phyloP scores from a whole-genome alignment of 2,797 vertebrate species.

The Pipistrellus pipistrellus region DNA sequence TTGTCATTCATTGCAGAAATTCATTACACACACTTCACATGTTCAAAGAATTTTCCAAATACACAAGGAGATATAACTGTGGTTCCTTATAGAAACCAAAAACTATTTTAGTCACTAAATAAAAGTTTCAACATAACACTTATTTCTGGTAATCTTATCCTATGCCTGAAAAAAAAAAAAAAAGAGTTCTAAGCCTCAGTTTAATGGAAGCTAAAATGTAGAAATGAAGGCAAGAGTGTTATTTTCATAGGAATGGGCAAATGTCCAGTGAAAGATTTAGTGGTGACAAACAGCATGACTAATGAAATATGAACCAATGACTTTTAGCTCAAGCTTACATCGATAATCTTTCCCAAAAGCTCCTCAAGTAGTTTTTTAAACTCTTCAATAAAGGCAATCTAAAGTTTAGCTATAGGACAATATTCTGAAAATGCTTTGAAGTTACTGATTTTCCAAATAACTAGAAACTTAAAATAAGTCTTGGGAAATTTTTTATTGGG shows the following conservation, averaged over 20 bases:
- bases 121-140: slow-evolving; percentile 47
- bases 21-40: slow-evolving; percentile 20
- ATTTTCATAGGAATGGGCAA: slow-evolving; percentile 57
- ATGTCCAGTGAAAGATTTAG: slow-evolving; percentile 42
- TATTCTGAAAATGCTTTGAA: slow-evolving; percentile 49
- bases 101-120: slow-evolving; percentile 34
- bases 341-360: slow-evolving; percentile 22
- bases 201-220: slow-evolving; percentile 50
- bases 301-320: slow-evolving; percentile 67
- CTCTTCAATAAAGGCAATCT: background rate
- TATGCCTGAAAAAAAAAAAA: slow-evolving; percentile 40
- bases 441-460: slow-evolving; percentile 27
- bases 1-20: slow-evolving; percentile 59
- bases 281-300: slow-evolving; percentile 38
- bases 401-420: slow-evolving; percentile 45
- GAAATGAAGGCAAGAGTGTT: slow-evolving; percentile 60
- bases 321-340: slow-evolving; percentile 57
- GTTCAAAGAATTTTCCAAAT: slow-evolving; percentile 61
- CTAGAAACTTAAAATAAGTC: slow-evolving; percentile 39
- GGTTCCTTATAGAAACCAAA: background rate
- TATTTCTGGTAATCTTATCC: slow-evolving; percentile 65
- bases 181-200: background rate
- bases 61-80: background rate
- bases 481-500: slow-evolving; percentile 9
- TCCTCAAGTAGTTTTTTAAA: slow-evolving; percentile 38